Percentiles rank a stretch among this genome's conserved stretches.
These are phyloP conservation scores for Nixonia krombeini DNA, from an alignment of 1,140 invertebrate genomes.

Conservation along the genomic window DNA sequence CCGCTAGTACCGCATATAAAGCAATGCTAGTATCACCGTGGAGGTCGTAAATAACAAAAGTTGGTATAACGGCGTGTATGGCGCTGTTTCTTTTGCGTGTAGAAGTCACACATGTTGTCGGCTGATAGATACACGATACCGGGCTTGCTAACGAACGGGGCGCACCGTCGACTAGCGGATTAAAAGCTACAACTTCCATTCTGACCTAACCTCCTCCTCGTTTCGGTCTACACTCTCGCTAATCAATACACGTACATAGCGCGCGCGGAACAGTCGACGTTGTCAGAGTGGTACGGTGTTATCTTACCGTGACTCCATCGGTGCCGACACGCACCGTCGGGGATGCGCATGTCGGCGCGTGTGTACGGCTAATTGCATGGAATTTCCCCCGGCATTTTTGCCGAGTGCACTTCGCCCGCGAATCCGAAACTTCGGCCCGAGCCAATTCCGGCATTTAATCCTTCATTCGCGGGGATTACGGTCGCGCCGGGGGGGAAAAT, in stretches of 20 bases:
- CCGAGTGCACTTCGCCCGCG: too few relatives aligned
- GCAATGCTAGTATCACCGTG: background rate
- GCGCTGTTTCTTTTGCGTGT: background rate
- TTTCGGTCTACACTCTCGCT: slow-evolving; percentile 29
- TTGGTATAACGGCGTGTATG: too few relatives aligned
- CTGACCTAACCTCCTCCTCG: slow-evolving; percentile 23
- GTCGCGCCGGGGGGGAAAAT: too few relatives aligned
- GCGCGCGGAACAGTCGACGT: slow-evolving; percentile 19
- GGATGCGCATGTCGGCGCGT: slow-evolving; percentile 34
- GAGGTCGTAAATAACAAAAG: background rate
- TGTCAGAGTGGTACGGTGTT: slow-evolving; percentile 32
- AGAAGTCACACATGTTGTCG: slow-evolving; percentile 8
- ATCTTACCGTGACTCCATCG: slow-evolving; percentile 46
- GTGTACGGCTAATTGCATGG: slow-evolving; percentile 49
- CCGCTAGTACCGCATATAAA: background rate
- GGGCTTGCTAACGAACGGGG: slow-evolving; percentile 21
- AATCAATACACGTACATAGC: slow-evolving; percentile 42
- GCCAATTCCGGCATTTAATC: background rate
- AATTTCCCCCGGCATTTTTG: slow-evolving; percentile 35
- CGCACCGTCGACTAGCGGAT: slow-evolving; percentile 24
- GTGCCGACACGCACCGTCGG: slow-evolving; percentile 31
- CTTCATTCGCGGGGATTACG: too few relatives aligned
- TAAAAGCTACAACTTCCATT: slow-evolving; percentile 35
- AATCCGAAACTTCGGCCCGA: too few relatives aligned
- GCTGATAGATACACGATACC: slow-evolving; percentile 14